Percentiles rank a stretch among this genome's conserved stretches.
Conservation (phyloP, 1,140 invertebrate genomes). For the Zeugodacus cucurbitae region DNA sequence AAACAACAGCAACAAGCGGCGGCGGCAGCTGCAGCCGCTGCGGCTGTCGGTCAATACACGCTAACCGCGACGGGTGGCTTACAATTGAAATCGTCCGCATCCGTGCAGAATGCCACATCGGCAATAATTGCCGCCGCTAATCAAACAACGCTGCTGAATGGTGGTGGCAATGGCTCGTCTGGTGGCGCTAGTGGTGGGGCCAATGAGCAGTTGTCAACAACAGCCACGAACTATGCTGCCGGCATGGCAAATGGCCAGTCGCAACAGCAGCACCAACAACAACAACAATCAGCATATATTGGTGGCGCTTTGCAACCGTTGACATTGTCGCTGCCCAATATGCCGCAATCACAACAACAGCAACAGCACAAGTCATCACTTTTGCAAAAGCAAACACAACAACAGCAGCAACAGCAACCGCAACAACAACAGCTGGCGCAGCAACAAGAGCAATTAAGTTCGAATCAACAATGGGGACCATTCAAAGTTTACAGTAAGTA, state of each 20-base stretch:
- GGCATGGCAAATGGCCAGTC: constrained; percentile 43
- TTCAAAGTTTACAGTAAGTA: constrained; percentile 77
- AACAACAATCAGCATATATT: constrained; percentile 45
- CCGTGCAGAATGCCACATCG: constrained; percentile 60
- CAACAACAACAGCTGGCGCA: constrained; percentile 55
- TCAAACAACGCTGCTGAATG: constrained; percentile 56
- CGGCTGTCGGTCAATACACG: constrained; percentile 53
- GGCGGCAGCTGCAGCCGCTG: constrained; percentile 46
- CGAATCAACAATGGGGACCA: constrained; percentile 64
- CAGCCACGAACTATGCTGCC: constrained; percentile 66
- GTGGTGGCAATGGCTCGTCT: not conserved
- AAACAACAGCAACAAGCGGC: constrained; percentile 56
- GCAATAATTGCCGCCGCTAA: constrained; percentile 61
- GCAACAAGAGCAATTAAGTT: constrained; percentile 56
- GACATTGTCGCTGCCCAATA: constrained; percentile 55
- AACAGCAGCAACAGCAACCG: constrained; percentile 53
- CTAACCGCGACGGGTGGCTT: constrained; percentile 55
- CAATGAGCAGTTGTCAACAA: constrained; percentile 45
- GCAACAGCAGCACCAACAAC: constrained; percentile 50
- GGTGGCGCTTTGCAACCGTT: constrained; percentile 53
- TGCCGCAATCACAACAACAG: constrained; percentile 48
- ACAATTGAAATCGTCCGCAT: constrained; percentile 59
- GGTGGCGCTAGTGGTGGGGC: constrained; percentile 40
- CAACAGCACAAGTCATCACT: constrained; percentile 54
- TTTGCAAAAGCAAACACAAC: constrained; percentile 54